Evolutionary conservation across 2,797 vertebrate species (phyloP).

Genomic region (Atherinosoma microstoma): DNA sequence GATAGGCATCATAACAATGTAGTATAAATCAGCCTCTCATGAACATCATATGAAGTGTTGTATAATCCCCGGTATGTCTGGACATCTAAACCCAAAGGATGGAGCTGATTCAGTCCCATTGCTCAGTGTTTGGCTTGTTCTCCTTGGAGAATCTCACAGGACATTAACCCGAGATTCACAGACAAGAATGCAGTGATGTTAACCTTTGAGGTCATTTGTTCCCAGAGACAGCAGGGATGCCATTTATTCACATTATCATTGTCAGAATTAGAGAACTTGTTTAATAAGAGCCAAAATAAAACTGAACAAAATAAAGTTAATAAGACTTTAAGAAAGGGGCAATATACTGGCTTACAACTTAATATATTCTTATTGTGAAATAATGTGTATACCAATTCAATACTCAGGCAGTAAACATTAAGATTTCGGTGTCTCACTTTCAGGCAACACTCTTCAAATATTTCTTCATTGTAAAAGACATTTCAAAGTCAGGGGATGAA

Average conservation of each 20-base stretch:
- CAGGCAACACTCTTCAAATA: slow-evolving; percentile 19
- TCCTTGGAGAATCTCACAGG: slow-evolving; percentile 31
- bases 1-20: slow-evolving; percentile 44
- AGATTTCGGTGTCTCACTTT: slow-evolving; percentile 11
- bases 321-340: slow-evolving; percentile 1
- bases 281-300: neutral
- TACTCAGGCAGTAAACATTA: neutral
- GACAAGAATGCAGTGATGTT: slow-evolving; percentile 46
- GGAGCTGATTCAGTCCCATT: neutral
- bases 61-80: slow-evolving; percentile 11
- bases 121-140: slow-evolving; percentile 10
- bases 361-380: neutral
- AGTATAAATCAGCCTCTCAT: slow-evolving; percentile 16
- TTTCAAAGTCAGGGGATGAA: slow-evolving; percentile 45
- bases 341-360: slow-evolving; percentile 9
- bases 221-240: slow-evolving; percentile 31
- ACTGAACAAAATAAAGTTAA: neutral
- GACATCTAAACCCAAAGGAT: slow-evolving; percentile 20
- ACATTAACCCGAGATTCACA: slow-evolving; percentile 43
- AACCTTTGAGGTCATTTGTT: slow-evolving; percentile 54
- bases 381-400: neutral
- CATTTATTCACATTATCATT: slow-evolving; percentile 44
- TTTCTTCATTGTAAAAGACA: slow-evolving; percentile 28
- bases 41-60: slow-evolving; percentile 12
- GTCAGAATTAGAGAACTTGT: slow-evolving; percentile 11